Conservation (phyloP, 2,888 invertebrate species). For the Parascotia fuliginaria region DNA sequence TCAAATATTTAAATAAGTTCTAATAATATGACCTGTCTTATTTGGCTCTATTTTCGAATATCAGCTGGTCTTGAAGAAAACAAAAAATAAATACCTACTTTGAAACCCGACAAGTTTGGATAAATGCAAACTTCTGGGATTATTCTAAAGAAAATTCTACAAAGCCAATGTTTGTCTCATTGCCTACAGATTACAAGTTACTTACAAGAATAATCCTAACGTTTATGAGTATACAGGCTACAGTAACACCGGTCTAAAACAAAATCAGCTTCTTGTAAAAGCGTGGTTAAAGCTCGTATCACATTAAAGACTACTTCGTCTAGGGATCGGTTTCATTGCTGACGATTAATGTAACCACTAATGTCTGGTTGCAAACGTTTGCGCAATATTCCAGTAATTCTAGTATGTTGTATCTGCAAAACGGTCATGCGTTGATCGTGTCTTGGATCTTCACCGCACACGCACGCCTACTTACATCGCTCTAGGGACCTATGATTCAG, state of each 20-base stretch:
- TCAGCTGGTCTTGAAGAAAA: no score
- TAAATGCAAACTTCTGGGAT: no score
- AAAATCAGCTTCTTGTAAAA: constrained; percentile 29
- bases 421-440: constrained; percentile 42
- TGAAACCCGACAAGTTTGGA: not conserved
- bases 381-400: constrained; percentile 53
- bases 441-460: constrained; percentile 41
- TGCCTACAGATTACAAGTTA: not conserved
- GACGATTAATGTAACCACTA: constrained; percentile 65
- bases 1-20: no score
- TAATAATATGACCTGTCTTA: not conserved
- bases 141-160: no score
- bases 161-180: not conserved
- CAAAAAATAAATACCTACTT: no score
- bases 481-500: constrained; percentile 54
- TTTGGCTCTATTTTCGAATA: no score
- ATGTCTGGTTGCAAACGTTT: constrained; percentile 52
- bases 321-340: constrained; percentile 58
- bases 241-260: constrained; percentile 14
- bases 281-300: constrained; percentile 18
- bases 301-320: constrained; percentile 48
- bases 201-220: constrained; percentile 3
- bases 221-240: constrained; percentile 7
- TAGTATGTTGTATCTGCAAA: constrained; percentile 41
- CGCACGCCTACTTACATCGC: constrained; percentile 39